These are phyloP conservation scores for Oenanthe oenanthe DNA, from an alignment of 2,113 vertebrate genomes.

Conservation along the genomic window DNA sequence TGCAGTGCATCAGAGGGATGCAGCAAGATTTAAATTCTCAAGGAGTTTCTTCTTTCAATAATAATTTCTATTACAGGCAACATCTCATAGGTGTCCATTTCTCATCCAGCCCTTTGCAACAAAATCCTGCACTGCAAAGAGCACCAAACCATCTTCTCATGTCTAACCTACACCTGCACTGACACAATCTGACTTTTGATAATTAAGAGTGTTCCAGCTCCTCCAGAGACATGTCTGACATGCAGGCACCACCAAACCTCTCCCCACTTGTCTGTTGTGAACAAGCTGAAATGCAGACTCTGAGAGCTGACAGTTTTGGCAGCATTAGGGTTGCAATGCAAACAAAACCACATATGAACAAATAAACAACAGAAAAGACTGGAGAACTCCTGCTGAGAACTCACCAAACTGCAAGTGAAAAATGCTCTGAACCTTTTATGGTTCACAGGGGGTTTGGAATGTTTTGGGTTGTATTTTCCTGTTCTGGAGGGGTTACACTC, in stretches of 20 bases:
- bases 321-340: not conserved
- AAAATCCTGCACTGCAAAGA: not conserved
- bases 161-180: not conserved
- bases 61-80: not conserved
- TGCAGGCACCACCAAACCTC: not conserved
- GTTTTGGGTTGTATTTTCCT: not conserved
- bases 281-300: not conserved
- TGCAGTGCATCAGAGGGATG: not conserved
- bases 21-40: not conserved
- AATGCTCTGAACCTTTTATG: not conserved
- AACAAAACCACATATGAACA: not conserved
- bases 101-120: not conserved
- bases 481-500: conserved; percentile 16
- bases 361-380: not conserved
- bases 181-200: not conserved
- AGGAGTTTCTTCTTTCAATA: not conserved
- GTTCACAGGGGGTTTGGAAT: not conserved
- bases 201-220: not conserved
- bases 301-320: not conserved
- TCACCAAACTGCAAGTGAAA: not conserved
- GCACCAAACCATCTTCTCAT: not conserved
- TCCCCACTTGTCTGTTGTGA: not conserved
- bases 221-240: not conserved
- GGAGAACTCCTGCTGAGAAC: not conserved
- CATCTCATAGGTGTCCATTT: not conserved